phyloP scores from a whole-genome alignment of 2,797 vertebrate genomes.

The Helicolenus hilgendorfi region DNA sequence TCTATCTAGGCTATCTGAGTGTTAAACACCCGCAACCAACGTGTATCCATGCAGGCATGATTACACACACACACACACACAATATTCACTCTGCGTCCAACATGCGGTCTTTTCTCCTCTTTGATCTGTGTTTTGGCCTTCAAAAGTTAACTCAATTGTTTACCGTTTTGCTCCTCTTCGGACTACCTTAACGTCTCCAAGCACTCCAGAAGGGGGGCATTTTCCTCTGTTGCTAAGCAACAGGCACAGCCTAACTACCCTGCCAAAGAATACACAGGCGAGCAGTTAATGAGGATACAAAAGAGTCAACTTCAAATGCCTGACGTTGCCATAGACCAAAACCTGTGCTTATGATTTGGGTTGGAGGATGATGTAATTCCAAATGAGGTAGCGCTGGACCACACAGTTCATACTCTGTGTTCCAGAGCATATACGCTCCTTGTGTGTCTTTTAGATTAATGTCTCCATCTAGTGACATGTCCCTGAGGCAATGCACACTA shows the following conservation, averaged over 20 bases:
- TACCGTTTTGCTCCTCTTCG: slow-evolving; percentile 63
- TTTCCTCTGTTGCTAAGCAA: slow-evolving; percentile 89
- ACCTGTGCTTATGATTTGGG: slow-evolving; percentile 28
- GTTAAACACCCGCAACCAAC: neutral
- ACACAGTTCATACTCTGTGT: neutral
- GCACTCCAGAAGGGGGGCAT: slow-evolving; percentile 52
- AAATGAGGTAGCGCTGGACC: slow-evolving; percentile 23
- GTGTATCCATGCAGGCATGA: neutral
- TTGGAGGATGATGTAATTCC: slow-evolving; percentile 26
- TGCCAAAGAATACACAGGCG: slow-evolving; percentile 79
- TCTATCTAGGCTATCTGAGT: neutral
- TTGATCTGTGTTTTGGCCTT: slow-evolving; percentile 62
- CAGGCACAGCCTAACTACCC: slow-evolving; percentile 81
- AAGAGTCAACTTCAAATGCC: slow-evolving; percentile 76
- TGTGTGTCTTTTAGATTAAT: slow-evolving; percentile 69
- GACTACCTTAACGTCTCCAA: slow-evolving; percentile 58
- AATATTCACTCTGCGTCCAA: neutral
- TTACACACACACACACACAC: neutral
- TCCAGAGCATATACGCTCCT: neutral
- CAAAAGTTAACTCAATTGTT: slow-evolving; percentile 65
- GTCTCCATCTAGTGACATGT: slow-evolving; percentile 87
- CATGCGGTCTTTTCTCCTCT: neutral
- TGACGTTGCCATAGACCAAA: slow-evolving; percentile 52
- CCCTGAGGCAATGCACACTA: slow-evolving; percentile 59
- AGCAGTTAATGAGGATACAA: slow-evolving; percentile 86